phyloP scores from a whole-genome alignment of 1,140 invertebrate genomes.

The Drosophila watanabei region DNA sequence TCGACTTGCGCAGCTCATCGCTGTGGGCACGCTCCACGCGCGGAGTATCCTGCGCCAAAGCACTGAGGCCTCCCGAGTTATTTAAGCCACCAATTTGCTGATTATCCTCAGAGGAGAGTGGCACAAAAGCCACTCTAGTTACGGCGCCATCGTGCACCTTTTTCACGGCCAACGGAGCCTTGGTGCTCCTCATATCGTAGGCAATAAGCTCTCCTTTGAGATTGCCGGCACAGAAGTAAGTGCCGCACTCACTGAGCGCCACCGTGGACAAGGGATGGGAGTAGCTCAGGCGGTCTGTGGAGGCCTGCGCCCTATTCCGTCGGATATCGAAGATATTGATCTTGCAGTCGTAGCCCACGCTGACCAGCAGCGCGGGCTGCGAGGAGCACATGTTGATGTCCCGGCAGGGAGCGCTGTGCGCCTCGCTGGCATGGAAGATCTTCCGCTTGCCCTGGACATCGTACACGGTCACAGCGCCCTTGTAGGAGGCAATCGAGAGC shows the following conservation, averaged over 20 bases:
- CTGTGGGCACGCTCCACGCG: conserved; percentile 43
- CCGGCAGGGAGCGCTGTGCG: conserved; percentile 77
- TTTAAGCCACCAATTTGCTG: conserved; percentile 56
- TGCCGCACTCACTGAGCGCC: conserved; percentile 76
- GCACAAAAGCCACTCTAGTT: conserved; percentile 76
- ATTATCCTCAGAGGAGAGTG: conserved; percentile 50
- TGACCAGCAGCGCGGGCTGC: conserved; percentile 71
- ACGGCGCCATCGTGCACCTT: conserved; percentile 70
- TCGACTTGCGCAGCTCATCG: conserved; percentile 66
- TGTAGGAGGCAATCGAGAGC: conserved; percentile 71
- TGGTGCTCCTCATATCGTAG: conserved; percentile 79
- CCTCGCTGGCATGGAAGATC: conserved; percentile 66
- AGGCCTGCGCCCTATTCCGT: conserved; percentile 57
- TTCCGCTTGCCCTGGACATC: conserved; percentile 75
- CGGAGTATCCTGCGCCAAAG: conserved; percentile 15
- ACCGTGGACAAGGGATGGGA: conserved; percentile 74
- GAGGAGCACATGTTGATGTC: conserved; percentile 73
- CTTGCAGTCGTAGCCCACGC: conserved; percentile 80
- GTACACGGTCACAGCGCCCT: conserved; percentile 71
- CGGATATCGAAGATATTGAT: conserved; percentile 83
- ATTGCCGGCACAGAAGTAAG: conserved; percentile 79
- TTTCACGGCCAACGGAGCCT: conserved; percentile 54
- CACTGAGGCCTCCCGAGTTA: conserved; percentile 36
- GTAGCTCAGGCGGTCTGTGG: conserved; percentile 52
- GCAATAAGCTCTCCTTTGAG: conserved; percentile 81